These are phyloP conservation scores for Phenganax stokvisi DNA, from an alignment of 92 coral and sea anemone species.

Conservation along the genomic window DNA sequence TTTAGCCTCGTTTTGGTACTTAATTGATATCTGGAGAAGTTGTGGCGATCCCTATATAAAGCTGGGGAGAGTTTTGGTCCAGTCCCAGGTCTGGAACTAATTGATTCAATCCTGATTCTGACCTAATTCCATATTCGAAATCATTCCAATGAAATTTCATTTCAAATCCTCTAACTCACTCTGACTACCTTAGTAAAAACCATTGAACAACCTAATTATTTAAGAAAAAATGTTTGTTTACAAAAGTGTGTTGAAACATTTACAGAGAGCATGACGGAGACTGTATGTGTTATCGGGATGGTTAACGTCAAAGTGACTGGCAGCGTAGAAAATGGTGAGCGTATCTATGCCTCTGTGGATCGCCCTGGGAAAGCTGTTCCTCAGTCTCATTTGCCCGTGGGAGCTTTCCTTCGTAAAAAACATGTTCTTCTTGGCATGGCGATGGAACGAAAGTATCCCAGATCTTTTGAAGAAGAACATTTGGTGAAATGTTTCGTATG, in stretches of 20 bases:
- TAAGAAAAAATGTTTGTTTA: too few relatives aligned
- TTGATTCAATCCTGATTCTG: too few relatives aligned
- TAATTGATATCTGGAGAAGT: too few relatives aligned
- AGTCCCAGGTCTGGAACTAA: too few relatives aligned
- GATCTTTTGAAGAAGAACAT: conserved; percentile 54
- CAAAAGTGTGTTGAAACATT: not conserved
- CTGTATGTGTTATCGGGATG: conserved; percentile 96
- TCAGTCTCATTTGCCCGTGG: conserved; percentile 90
- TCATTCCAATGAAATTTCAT: too few relatives aligned
- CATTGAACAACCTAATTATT: too few relatives aligned
- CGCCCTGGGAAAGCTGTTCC: conserved; percentile 83
- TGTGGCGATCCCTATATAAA: too few relatives aligned
- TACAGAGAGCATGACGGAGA: conserved; percentile 62
- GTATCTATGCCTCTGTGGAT: conserved; percentile 72
- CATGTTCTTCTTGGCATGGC: conserved; percentile 91
- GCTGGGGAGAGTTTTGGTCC: too few relatives aligned
- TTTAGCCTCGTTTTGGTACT: too few relatives aligned
- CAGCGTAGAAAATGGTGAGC: conserved; percentile 76
- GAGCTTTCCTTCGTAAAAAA: conserved; percentile 53
- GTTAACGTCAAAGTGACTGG: conserved; percentile 78
- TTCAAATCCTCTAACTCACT: too few relatives aligned
- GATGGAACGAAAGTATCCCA: conserved; percentile 67
- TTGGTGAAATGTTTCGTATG: conserved; percentile 90
- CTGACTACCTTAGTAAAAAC: too few relatives aligned
- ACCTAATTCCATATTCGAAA: too few relatives aligned